Conservation (phyloP, 2,797 vertebrate species). For the Intellagama lesueurii region DNA sequence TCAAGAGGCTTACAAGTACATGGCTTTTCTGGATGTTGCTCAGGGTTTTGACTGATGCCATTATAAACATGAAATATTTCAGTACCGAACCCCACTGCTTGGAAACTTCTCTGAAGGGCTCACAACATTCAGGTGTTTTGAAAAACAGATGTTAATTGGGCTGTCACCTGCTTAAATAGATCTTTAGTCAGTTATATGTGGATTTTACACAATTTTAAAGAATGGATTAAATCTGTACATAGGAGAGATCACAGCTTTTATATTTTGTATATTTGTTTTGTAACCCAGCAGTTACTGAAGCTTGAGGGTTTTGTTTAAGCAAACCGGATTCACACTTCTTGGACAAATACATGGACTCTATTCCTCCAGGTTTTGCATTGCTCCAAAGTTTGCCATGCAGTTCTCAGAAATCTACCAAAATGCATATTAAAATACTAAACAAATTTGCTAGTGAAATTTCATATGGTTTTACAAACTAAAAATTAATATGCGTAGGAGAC, state of each 20-base stretch:
- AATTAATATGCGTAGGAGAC: no score
- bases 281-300: background rate
- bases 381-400: background rate
- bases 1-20: background rate
- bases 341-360: background rate
- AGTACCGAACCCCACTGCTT: background rate
- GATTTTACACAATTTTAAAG: background rate
- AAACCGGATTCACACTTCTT: background rate
- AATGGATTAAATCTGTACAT: background rate
- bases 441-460: no score
- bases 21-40: background rate
- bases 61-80: conserved; percentile 12
- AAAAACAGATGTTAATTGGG: background rate
- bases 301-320: background rate
- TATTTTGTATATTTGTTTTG: background rate
- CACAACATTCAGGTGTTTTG: background rate
- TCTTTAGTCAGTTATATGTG: background rate
- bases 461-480: no score
- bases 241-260: background rate
- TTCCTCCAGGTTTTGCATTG: no score
- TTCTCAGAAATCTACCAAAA: background rate
- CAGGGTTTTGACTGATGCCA: background rate
- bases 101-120: background rate
- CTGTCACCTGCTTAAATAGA: background rate
- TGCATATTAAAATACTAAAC: no score